phyloP scores from a whole-genome alignment of 2,797 vertebrate species.

The Macrochelys suwanniensis region DNA sequence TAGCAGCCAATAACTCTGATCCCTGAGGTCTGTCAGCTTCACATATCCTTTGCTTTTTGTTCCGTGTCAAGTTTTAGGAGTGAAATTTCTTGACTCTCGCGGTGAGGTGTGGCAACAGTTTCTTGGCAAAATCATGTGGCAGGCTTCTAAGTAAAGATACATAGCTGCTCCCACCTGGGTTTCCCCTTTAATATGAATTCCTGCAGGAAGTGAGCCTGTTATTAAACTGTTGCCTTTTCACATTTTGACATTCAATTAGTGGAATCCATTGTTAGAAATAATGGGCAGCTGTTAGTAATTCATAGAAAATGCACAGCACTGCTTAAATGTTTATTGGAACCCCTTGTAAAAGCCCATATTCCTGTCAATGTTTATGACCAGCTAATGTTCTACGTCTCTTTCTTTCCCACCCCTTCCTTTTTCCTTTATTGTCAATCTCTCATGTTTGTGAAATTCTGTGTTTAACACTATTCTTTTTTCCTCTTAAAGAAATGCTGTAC shows the following conservation, averaged over 20 bases:
- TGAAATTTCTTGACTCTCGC: conserved; percentile 74
- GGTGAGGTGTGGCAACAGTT: conserved; percentile 54
- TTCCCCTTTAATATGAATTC: conserved; percentile 58
- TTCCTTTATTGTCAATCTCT: conserved; percentile 32
- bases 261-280: conserved; percentile 62
- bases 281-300: conserved; percentile 51
- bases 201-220: conserved; percentile 49
- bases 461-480: not conserved
- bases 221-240: conserved; percentile 60
- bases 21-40: conserved; percentile 69
- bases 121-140: conserved; percentile 37
- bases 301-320: conserved; percentile 58
- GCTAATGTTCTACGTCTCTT: conserved; percentile 27
- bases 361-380: conserved; percentile 45
- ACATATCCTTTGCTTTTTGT: conserved; percentile 71
- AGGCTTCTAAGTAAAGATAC: conserved; percentile 51
- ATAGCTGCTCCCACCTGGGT: not conserved
- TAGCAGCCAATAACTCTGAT: conserved; percentile 67
- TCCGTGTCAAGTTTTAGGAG: conserved; percentile 69
- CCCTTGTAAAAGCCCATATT: conserved; percentile 4
- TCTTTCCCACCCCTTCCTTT: not conserved
- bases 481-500: not conserved
- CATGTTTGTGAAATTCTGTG: conserved; percentile 28
- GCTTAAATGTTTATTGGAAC: conserved; percentile 39
- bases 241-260: conserved; percentile 68